Evolutionary conservation across 2,113 vertebrate genomes (phyloP), one percentile per base, ranked within the genome.

Genomic region (Proteles cristata): DNA sequence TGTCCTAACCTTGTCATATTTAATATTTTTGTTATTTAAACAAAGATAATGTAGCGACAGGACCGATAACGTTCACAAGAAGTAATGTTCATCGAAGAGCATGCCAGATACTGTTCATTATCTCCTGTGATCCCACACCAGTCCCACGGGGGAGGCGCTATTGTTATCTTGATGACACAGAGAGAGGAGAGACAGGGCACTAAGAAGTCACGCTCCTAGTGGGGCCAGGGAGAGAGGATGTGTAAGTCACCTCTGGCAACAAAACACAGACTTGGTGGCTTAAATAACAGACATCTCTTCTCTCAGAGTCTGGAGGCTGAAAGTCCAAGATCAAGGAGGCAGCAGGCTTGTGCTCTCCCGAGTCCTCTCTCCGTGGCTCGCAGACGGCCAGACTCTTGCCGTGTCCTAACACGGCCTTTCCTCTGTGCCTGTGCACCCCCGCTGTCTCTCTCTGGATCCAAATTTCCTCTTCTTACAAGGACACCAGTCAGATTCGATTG

Each of bases 141-240:
- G 21, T 12, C 7, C 63, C 31, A 7, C 0, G 0, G 53, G 58
- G 35, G 25, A 15, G 35, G 23, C 10, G 1, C 19, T 7, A 5
- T 33, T 2, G 3, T 0, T 2, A 1, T 28, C 35, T 50, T 43
- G 7, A 2, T 4, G 5, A 3, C 15, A 10, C 2, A 28, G 19
- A 8, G 19, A 83, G 19, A 83, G 7, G 0, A 2, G 16, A 55
- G 14, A 7, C 33, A 19, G 55, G 15, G 31, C 5, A 1, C 0
- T 21, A 35, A 55, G 26, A 11, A 26, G 1, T 3, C 11, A 12
- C 0, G 15, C 4, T 11, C n/a, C 0, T 0, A 23, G 14, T 8
- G 25, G 8, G 16, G 31, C 16, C 8, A 3, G 63, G 23, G 39
- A 19, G 1, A 79, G 4, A 23, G 12, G 4, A 3, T 0, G 5